These are phyloP conservation scores for Dendroctonus valens DNA, from an alignment of 1,140 invertebrate genomes.

Conservation along the genomic window DNA sequence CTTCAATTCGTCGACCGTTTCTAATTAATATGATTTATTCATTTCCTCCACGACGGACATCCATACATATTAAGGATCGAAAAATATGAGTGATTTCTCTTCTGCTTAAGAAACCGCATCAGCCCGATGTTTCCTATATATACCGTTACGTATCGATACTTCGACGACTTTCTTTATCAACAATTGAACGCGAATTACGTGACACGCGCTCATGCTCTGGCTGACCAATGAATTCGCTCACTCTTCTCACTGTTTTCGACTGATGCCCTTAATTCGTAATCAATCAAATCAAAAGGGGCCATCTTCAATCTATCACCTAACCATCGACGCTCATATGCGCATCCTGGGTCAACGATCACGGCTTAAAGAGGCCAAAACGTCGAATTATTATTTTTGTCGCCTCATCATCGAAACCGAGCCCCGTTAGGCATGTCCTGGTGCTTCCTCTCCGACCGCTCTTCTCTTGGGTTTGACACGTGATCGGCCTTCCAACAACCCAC, in stretches of 20 bases:
- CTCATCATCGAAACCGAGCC: slow-evolving; percentile 24
- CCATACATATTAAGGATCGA: slow-evolving; percentile 20
- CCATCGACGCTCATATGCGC: slow-evolving; percentile 4
- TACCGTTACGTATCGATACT: slow-evolving; percentile 16
- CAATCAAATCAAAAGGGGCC: no score
- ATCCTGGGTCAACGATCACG: slow-evolving; percentile 23
- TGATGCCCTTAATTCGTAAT: no score
- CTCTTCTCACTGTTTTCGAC: no score
- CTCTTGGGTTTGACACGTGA: slow-evolving; percentile 21
- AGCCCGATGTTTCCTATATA: slow-evolving; percentile 1
- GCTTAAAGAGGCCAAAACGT: slow-evolving; percentile 22
- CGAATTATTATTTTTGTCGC: slow-evolving; percentile 34
- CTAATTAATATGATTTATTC: slow-evolving; percentile 24
- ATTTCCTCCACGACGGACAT: slow-evolving; percentile 16
- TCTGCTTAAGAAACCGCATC: slow-evolving; percentile 17
- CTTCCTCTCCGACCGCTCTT: slow-evolving; percentile 26
- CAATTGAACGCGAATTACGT: slow-evolving; percentile 12
- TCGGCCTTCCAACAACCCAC: slow-evolving; percentile 11
- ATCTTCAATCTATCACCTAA: slow-evolving; percentile 2
- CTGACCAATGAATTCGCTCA: neutral
- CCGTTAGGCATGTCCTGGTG: slow-evolving; percentile 34
- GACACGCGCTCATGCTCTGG: slow-evolving; percentile 5
- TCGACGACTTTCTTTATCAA: neutral
- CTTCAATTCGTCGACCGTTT: slow-evolving; percentile 6
- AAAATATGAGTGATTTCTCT: slow-evolving; percentile 22